A percentile compares a stretch with the other conserved stretches of the same genome.
phyloP scores from a whole-genome alignment of 2,888 invertebrate species.

The Dexiosoma caninum region DNA sequence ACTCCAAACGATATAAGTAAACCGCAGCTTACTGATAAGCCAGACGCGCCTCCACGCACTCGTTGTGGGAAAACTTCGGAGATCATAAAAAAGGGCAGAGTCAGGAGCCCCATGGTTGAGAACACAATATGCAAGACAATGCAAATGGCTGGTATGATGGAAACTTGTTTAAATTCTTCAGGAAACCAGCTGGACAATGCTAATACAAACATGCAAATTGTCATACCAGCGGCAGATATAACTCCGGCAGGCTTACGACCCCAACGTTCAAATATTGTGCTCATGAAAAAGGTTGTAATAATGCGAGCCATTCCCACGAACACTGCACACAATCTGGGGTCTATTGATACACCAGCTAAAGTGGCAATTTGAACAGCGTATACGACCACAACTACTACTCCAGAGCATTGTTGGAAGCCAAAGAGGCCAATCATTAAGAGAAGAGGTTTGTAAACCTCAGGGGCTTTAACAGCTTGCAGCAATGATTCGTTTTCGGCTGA shows the following conservation, averaged over 20 bases:
- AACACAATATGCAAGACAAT: slow-evolving; percentile 78
- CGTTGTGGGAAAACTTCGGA: slow-evolving; percentile 84
- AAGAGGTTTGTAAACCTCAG: slow-evolving; percentile 77
- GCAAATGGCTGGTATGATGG: slow-evolving; percentile 72
- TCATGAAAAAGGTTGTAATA: slow-evolving; percentile 82
- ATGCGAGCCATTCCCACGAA: slow-evolving; percentile 83
- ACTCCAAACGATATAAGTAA: slow-evolving; percentile 83
- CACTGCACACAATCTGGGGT: slow-evolving; percentile 83
- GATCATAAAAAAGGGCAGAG: slow-evolving; percentile 86
- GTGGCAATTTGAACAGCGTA: slow-evolving; percentile 85
- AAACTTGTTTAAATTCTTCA: slow-evolving; percentile 65
- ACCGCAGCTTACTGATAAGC: slow-evolving; percentile 82
- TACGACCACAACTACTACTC: slow-evolving; percentile 85
- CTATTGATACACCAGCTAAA: slow-evolving; percentile 81
- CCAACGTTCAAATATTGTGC: slow-evolving; percentile 81
- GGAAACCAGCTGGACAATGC: slow-evolving; percentile 79
- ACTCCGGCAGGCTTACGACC: slow-evolving; percentile 82
- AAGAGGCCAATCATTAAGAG: slow-evolving; percentile 82
- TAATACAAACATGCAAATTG: slow-evolving; percentile 80
- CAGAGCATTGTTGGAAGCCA: slow-evolving; percentile 83
- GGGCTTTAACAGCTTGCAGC: slow-evolving; percentile 70
- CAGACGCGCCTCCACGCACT: slow-evolving; percentile 83
- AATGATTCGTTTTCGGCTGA: slow-evolving; percentile 71
- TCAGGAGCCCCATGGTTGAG: slow-evolving; percentile 79
- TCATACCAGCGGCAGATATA: slow-evolving; percentile 82